Evolutionary conservation across 2,113 vertebrate species (phyloP).

Genomic region (Erinaceus europaeus): DNA sequence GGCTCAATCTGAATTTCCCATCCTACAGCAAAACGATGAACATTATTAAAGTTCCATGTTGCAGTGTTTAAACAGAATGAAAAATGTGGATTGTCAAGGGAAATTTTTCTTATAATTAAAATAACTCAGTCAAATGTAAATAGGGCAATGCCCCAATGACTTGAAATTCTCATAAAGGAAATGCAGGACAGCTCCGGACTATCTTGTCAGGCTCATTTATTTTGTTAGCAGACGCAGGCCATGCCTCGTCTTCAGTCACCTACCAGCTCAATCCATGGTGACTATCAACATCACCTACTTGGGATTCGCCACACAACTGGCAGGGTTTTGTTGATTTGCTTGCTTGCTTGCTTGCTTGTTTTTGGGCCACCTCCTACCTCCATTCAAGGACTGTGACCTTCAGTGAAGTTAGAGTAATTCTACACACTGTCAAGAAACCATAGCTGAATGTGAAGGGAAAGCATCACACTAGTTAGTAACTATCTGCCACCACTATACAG

Average conservation of each 20-base stretch:
- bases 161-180: no score
- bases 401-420: background rate
- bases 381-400: background rate
- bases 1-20: background rate
- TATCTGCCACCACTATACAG: background rate
- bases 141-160: no score
- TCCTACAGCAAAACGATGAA: background rate
- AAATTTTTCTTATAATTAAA: no score
- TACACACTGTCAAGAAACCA: background rate
- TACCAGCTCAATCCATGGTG: background rate
- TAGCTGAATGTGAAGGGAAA: background rate
- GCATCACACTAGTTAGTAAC: background rate
- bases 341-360: background rate
- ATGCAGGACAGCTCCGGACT: background rate
- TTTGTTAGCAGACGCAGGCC: slow-evolving; percentile 4
- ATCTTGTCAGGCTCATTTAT: background rate
- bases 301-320: background rate
- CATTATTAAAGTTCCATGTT: background rate
- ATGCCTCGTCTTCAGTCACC: background rate
- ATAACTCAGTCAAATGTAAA: no score
- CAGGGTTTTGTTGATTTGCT: no score
- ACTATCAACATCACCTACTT: background rate
- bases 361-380: background rate
- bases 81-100: background rate
- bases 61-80: background rate